A percentile compares a stretch with the other conserved stretches of the same genome.
These are phyloP conservation scores for Drosophila helvetica DNA, from an alignment of 2,888 invertebrate species.

Conservation along the genomic window DNA sequence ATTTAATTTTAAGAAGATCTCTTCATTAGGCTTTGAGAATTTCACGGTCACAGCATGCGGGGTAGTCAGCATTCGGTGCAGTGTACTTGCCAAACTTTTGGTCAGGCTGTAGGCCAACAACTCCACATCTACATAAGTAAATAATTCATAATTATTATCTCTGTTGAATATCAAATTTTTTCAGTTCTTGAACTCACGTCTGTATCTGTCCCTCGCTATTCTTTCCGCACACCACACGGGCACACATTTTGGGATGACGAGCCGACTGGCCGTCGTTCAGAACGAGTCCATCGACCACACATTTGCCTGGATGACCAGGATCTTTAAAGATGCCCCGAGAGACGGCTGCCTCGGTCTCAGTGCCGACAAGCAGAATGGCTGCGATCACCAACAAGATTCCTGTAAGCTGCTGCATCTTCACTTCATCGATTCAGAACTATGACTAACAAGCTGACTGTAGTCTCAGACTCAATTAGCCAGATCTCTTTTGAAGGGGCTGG, in stretches of 20 bases:
- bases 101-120: slow-evolving; percentile 8
- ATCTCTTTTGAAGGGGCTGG: neutral
- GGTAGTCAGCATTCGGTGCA: slow-evolving; percentile 54
- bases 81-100: slow-evolving; percentile 44
- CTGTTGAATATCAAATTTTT: no score
- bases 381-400: slow-evolving; percentile 3
- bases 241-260: slow-evolving; percentile 53
- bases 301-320: slow-evolving; percentile 66
- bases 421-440: neutral
- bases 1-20: neutral
- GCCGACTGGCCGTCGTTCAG: slow-evolving; percentile 36
- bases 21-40: slow-evolving; percentile 16
- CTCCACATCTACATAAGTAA: slow-evolving; percentile 48
- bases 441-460: slow-evolving; percentile 11
- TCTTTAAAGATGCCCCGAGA: slow-evolving; percentile 39
- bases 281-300: slow-evolving; percentile 47
- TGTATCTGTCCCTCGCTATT: slow-evolving; percentile 50
- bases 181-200: slow-evolving; percentile 39
- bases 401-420: slow-evolving; percentile 40
- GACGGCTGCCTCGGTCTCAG: slow-evolving; percentile 37
- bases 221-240: slow-evolving; percentile 43
- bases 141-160: neutral
- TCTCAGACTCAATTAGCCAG: neutral
- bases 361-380: neutral
- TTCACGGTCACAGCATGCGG: slow-evolving; percentile 52